Base-by-base conservation (phyloP, 1,140 invertebrate genomes). In the Antheraea mylitta region DNA sequence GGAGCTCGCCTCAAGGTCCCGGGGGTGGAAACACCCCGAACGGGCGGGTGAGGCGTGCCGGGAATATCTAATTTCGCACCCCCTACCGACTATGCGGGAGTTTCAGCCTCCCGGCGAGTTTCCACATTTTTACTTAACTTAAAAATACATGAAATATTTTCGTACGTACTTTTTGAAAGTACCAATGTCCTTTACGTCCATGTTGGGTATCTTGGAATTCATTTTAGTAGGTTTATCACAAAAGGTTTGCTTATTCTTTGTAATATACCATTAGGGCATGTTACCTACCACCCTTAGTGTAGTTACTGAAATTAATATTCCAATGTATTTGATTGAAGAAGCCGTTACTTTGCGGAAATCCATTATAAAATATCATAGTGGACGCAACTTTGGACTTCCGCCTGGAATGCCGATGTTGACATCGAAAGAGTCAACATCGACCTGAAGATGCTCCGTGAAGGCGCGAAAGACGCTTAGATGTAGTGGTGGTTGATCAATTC, bases 1-100 rank as follows among this genome's bases (percentile, higher is more conserved):
- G 37, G 66, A 48, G 64, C 63, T 45, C 59, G 66, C 73, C 70
- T 77, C 75, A 77, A 77, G 75, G 75, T 77, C 75, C 69, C 37
- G 60, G 71, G 70, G 70, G 67, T 48, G 59, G 68, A 42, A 16
- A 42, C 73, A 37, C 67, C 48, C 19, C 19, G 19, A 18, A 18
- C 58, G n/a, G 19, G n/a, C 58, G n/a, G n/a, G 6, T 8, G 19
- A 22, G 58, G 58, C n/a, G 7, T 19, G 11, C 18, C 18, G 59
- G 59, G 59, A n/a, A 63, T 63, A 67, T 71, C 61, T 68, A 62
- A 71, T 66, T 69, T 72, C 53, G 30, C 64, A 42, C 64, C 68
- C 42, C n/a, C 38, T 37, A 30, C 37, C 22, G 37, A 37, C 62
- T 30, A n/a, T 42, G 63, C 63, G 42, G 63, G 63, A 42, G 63